Evolutionary conservation across 2,888 invertebrate genomes (phyloP).

Genomic region (Fabriciana adippe): DNA sequence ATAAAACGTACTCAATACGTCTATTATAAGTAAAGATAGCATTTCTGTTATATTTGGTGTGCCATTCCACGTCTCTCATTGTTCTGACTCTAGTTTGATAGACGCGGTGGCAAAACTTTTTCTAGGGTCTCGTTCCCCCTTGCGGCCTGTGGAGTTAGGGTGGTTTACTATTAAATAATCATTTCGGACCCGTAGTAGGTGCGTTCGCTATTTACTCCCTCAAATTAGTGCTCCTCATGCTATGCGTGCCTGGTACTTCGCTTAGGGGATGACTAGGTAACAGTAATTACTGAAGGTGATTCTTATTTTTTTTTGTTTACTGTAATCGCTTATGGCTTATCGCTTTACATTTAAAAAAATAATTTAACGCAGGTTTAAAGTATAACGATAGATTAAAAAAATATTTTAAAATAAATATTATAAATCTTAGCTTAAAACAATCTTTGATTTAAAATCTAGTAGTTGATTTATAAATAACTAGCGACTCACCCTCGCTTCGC

Average conservation of each 20-base stretch:
- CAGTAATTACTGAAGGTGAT: conserved; percentile 4
- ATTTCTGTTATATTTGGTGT: conserved; percentile 21
- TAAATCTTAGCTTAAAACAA: too few species aligned
- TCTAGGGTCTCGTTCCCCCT: conserved; percentile 64
- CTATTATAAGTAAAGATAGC: conserved; percentile 10
- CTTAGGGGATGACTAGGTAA: conserved; percentile 24
- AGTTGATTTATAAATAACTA: too few species aligned
- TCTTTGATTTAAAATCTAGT: too few species aligned
- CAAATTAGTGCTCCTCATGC: conserved; percentile 55
- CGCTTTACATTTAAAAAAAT: neutral
- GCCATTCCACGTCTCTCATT: conserved; percentile 39
- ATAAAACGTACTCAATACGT: too few species aligned
- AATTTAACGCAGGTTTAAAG: too few species aligned
- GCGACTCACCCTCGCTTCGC: too few species aligned
- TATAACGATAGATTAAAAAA: too few species aligned
- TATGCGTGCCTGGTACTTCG: conserved; percentile 45
- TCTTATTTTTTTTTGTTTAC: conserved; percentile 6
- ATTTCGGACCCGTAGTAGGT: conserved; percentile 66
- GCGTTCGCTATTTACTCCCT: conserved; percentile 62
- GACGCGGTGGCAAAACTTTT: conserved; percentile 73
- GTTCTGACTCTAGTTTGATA: conserved; percentile 64
- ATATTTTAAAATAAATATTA: too few species aligned
- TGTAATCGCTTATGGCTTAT: neutral
- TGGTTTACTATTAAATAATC: conserved; percentile 74
- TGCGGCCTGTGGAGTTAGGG: conserved; percentile 58